phyloP scores from a whole-genome alignment of 2,797 vertebrate species.

The Microctenopoma stevenorrisi region DNA sequence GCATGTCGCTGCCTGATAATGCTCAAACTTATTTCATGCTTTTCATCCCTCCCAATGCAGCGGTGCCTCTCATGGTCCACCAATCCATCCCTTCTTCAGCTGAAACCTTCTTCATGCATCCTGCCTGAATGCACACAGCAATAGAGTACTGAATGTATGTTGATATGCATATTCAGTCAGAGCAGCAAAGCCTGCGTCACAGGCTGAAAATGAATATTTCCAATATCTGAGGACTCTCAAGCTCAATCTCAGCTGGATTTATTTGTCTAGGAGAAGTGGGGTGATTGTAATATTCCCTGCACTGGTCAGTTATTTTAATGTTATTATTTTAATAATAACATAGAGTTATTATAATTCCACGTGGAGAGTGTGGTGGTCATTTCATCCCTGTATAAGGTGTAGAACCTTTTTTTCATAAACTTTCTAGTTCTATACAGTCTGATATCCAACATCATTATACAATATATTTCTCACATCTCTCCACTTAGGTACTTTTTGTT shows the following conservation, averaged over 20 bases:
- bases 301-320: not conserved
- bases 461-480: not conserved
- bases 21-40: conserved; percentile 52
- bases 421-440: too few species aligned
- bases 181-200: not conserved
- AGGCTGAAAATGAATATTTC: conserved; percentile 14
- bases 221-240: conserved; percentile 3
- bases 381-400: conserved; percentile 2
- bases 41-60: conserved; percentile 44
- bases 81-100: conserved; percentile 18
- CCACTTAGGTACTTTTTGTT: not conserved
- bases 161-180: conserved; percentile 33
- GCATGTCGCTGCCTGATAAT: conserved; percentile 30
- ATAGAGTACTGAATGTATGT: conserved; percentile 17
- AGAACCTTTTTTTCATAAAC: too few species aligned
- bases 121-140: conserved; percentile 33
- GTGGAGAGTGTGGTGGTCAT: not conserved
- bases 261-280: not conserved
- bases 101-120: conserved; percentile 22
- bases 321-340: too few species aligned
- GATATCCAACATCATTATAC: not conserved
- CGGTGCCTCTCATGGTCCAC: conserved; percentile 37
- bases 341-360: not conserved
- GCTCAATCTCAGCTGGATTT: not conserved
- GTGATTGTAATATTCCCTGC: not conserved